Percentiles rank a stretch among this genome's conserved stretches.
Evolutionary conservation across 1,140 invertebrate species (phyloP).

Genomic region (Neodiprion lecontei): DNA sequence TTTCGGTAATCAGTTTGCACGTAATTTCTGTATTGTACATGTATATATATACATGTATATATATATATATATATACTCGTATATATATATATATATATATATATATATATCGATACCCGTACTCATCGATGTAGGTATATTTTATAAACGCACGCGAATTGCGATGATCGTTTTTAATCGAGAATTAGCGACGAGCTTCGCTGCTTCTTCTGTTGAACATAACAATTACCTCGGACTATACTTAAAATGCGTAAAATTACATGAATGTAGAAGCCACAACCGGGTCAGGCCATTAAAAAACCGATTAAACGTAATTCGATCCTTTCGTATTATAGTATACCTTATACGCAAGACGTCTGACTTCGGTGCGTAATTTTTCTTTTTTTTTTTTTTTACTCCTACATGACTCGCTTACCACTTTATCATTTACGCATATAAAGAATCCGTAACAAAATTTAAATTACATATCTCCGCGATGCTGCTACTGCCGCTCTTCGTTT

Average conservation of each 20-base stretch:
- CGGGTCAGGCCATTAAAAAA: slow-evolving; percentile 22
- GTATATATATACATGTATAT: neutral
- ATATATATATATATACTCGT: neutral
- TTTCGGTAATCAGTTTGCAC: no score
- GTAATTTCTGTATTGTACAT: neutral
- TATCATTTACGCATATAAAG: neutral
- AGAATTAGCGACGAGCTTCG: neutral
- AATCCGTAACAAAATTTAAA: slow-evolving; percentile 1
- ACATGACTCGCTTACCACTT: neutral
- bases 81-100: neutral
- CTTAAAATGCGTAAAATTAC: slow-evolving; percentile 32
- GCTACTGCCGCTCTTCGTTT: no score
- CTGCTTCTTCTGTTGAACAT: neutral
- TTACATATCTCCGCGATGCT: neutral
- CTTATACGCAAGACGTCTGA: no score
- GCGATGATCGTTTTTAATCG: neutral
- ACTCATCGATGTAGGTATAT: neutral
- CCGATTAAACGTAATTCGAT: slow-evolving; percentile 38
- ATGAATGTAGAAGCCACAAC: slow-evolving; percentile 27
- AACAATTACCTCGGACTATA: slow-evolving; percentile 10
- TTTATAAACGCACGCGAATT: no score
- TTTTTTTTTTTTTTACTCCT: neutral
- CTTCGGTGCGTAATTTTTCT: neutral
- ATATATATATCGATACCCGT: neutral
- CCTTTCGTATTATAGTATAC: neutral